These are phyloP conservation scores for Clistopyga incitator DNA, from an alignment of 2,888 invertebrate genomes.

Conservation along the genomic window DNA sequence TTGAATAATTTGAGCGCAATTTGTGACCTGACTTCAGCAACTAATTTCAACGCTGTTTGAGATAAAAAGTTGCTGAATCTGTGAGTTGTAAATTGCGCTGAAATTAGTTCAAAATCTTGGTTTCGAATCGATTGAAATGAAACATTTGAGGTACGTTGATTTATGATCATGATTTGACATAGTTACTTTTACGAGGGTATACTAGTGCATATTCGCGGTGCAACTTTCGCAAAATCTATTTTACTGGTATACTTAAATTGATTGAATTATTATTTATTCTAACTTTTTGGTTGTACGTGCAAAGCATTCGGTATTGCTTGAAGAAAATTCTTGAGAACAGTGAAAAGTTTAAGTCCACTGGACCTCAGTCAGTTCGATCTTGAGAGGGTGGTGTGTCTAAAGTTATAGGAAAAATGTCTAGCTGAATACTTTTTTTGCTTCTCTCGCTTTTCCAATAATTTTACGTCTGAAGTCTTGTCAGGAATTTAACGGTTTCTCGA, in stretches of 20 bases:
- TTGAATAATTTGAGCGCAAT: too few relatives aligned
- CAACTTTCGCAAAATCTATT: background rate
- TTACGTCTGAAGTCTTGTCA: slow-evolving; percentile 8
- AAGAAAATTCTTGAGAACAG: background rate
- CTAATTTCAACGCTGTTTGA: too few relatives aligned
- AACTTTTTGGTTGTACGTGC: background rate
- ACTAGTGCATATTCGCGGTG: background rate
- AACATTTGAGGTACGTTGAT: too few relatives aligned
- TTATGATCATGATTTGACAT: too few relatives aligned
- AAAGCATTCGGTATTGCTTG: background rate
- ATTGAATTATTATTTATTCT: background rate
- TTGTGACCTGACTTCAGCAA: too few relatives aligned
- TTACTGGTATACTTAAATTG: background rate
- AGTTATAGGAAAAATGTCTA: slow-evolving; percentile 10
- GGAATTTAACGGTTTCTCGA: background rate
- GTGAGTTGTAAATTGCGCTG: too few relatives aligned
- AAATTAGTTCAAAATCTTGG: too few relatives aligned
- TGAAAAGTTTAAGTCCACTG: background rate
- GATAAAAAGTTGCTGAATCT: too few relatives aligned
- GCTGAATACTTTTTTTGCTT: background rate
- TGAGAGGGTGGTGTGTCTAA: background rate
- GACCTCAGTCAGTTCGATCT: background rate
- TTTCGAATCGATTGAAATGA: too few relatives aligned
- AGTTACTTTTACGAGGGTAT: too few relatives aligned
- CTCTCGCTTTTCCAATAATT: slow-evolving; percentile 9